Conservation (phyloP, 2,888 invertebrate genomes). For the Chydorus sphaericus region DNA sequence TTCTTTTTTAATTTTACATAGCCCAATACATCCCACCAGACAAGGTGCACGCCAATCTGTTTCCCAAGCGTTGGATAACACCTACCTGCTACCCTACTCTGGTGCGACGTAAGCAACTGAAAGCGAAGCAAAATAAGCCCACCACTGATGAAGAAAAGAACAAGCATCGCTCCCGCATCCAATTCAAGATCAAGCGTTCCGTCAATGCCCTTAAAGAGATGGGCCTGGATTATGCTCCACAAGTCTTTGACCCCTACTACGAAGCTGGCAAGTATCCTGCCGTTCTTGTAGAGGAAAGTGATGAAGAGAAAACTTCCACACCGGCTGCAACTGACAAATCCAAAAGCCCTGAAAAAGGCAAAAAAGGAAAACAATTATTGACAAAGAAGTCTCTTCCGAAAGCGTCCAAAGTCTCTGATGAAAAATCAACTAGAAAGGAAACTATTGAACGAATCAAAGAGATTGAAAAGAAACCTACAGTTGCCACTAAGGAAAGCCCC, state of each 20-base stretch:
- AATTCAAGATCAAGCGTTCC: not conserved
- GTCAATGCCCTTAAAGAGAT: not conserved
- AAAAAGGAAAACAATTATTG: too few relatives aligned
- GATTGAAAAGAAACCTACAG: too few relatives aligned
- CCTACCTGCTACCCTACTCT: constrained; percentile 4
- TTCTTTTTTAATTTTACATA: constrained; percentile 14
- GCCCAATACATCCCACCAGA: constrained; percentile 15
- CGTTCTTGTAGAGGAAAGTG: too few relatives aligned
- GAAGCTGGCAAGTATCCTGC: not conserved
- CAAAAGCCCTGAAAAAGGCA: too few relatives aligned
- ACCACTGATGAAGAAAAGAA: constrained; percentile 1
- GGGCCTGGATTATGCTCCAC: constrained; percentile 13
- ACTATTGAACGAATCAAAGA: too few relatives aligned
- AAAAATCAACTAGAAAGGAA: too few relatives aligned
- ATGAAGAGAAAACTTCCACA: too few relatives aligned
- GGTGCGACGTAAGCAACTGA: not conserved
- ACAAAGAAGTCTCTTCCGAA: too few relatives aligned
- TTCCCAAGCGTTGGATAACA: constrained; percentile 5
- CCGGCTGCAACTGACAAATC: too few relatives aligned
- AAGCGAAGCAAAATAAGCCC: not conserved
- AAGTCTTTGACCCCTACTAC: not conserved
- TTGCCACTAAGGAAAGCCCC: too few relatives aligned
- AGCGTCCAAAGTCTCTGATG: too few relatives aligned
- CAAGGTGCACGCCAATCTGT: constrained; percentile 9
- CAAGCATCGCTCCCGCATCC: constrained; percentile 6